Conservation (phyloP, 2,113 vertebrate species). For the Rhadina sibilatrix region DNA sequence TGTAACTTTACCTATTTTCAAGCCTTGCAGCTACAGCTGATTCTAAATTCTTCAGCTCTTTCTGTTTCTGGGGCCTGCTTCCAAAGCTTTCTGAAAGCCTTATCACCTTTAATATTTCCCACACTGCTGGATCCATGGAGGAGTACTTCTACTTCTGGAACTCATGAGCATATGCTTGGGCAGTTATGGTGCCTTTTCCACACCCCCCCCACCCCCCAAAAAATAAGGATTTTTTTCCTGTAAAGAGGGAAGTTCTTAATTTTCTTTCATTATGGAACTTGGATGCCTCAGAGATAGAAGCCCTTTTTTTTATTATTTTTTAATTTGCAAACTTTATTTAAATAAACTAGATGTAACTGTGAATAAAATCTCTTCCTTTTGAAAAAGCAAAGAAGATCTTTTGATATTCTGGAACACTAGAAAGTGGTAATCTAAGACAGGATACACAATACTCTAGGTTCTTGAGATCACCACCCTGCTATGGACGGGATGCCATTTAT, state of each 20-base stretch:
- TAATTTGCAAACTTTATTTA: background rate
- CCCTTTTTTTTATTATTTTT: too few relatives aligned
- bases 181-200: fast-evolving
- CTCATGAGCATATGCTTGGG: background rate
- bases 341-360: background rate
- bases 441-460: background rate
- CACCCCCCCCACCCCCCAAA: too few relatives aligned
- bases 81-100: too few relatives aligned
- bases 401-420: background rate
- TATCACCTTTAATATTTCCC: too few relatives aligned
- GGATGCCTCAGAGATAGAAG: background rate
- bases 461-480: background rate
- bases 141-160: background rate
- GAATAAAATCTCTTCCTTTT: background rate
- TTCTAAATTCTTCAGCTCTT: too few relatives aligned
- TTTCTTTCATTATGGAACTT: background rate
- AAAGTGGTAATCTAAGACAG: background rate
- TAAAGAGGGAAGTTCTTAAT: background rate
- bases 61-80: too few relatives aligned
- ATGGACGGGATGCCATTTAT: background rate
- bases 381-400: background rate
- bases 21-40: too few relatives aligned
- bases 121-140: background rate
- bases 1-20: too few relatives aligned
- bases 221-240: background rate